These are phyloP conservation scores for Erythrolamprus reginae DNA, from an alignment of 2,113 vertebrate species.

Conservation along the genomic window DNA sequence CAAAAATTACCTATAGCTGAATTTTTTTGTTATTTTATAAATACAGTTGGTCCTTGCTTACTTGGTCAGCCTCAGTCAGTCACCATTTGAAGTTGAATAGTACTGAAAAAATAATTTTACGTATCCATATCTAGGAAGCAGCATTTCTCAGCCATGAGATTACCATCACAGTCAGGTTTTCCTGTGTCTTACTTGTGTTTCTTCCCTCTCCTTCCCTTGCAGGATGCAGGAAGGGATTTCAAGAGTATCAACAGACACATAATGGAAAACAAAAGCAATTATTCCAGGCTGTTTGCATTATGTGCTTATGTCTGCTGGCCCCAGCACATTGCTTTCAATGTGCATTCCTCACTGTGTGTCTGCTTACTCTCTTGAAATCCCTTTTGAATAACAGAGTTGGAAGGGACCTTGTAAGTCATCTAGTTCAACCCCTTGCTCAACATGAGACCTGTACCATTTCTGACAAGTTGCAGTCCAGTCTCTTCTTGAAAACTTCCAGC, in stretches of 20 bases:
- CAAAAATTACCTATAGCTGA: neutral
- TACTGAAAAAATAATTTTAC: neutral
- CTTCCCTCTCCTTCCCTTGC: neutral
- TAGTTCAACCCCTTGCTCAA: no score
- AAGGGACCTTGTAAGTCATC: no score
- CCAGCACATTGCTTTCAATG: neutral
- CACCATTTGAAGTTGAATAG: neutral
- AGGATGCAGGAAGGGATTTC: neutral
- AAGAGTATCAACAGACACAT: neutral
- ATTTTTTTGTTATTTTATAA: neutral
- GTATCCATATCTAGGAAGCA: neutral
- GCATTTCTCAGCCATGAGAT: neutral
- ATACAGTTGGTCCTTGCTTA: neutral
- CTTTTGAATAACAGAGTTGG: no score
- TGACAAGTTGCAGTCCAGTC: no score
- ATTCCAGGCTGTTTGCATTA: neutral
- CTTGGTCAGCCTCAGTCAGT: neutral
- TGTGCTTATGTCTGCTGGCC: neutral
- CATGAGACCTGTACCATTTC: no score
- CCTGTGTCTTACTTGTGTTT: neutral
- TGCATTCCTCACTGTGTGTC: neutral
- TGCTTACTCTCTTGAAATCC: neutral
- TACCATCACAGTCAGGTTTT: neutral
- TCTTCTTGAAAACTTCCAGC: no score
- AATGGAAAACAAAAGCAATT: neutral